Evolutionary conservation across 2,888 invertebrate genomes (phyloP).

Genomic region (Lasius platythorax): DNA sequence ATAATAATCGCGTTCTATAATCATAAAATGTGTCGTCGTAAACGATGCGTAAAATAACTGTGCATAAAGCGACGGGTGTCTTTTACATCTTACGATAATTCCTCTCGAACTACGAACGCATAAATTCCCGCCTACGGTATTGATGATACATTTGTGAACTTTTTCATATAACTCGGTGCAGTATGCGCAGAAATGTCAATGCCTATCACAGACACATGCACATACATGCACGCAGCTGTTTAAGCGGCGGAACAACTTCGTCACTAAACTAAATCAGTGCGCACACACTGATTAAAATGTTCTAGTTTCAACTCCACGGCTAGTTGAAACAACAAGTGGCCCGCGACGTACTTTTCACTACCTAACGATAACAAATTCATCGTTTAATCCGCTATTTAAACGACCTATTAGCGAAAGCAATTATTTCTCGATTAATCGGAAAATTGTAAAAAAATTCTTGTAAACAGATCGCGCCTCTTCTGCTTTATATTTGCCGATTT

Average conservation of each 20-base stretch:
- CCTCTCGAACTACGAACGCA: constrained; percentile 4
- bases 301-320: constrained; percentile 27
- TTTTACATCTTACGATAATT: constrained; percentile 20
- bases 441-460: neutral
- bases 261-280: constrained; percentile 18
- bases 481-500: neutral
- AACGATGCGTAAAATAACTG: constrained; percentile 32
- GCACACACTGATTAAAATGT: constrained; percentile 47
- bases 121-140: constrained; percentile 12
- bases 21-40: constrained; percentile 15
- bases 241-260: constrained; percentile 35
- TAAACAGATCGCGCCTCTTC: neutral
- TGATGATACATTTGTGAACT: neutral
- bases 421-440: constrained; percentile 32
- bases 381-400: constrained; percentile 25
- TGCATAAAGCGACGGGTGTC: constrained; percentile 3
- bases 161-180: constrained; percentile 1
- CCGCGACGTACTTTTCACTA: neutral
- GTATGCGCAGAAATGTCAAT: constrained; percentile 35
- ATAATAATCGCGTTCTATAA: neutral
- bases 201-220: neutral
- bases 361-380: neutral
- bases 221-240: neutral
- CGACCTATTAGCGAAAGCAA: constrained; percentile 24
- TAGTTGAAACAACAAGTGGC: constrained; percentile 49